Evolutionary conservation across 2,888 invertebrate species (phyloP).

Genomic region (Frankliniella fusca): DNA sequence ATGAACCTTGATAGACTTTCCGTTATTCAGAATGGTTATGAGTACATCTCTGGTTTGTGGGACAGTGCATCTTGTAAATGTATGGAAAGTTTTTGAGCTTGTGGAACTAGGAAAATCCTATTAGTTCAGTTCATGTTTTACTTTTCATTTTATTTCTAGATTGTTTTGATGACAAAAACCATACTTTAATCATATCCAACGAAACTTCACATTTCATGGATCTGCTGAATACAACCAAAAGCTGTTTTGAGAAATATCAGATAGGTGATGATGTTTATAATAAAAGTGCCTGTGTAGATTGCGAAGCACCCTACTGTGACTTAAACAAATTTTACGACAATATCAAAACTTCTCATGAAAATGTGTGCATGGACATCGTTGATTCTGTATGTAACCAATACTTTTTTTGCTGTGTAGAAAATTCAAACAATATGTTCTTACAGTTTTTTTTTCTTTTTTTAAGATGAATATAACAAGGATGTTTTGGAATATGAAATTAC

Average conservation of each 20-base stretch:
- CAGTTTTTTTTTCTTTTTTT: background rate
- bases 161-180: conserved; percentile 54
- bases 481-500: background rate
- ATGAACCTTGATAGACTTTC: conserved; percentile 60
- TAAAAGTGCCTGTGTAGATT: conserved; percentile 51
- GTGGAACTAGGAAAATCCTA: too few relatives aligned
- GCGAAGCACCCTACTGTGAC: conserved; percentile 53
- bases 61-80: conserved; percentile 60
- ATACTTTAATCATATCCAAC: conserved; percentile 50
- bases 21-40: conserved; percentile 56
- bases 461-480: background rate
- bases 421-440: background rate
- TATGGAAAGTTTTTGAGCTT: conserved; percentile 43
- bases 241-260: conserved; percentile 47
- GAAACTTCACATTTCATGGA: conserved; percentile 52
- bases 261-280: conserved; percentile 43
- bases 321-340: conserved; percentile 57
- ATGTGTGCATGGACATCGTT: conserved; percentile 62
- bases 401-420: conserved; percentile 20
- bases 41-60: conserved; percentile 57
- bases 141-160: conserved; percentile 47
- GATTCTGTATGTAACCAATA: conserved; percentile 54
- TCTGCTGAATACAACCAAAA: conserved; percentile 49
- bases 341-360: conserved; percentile 49
- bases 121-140: background rate